Conservation (phyloP, 2,113 vertebrate species). For the Ranitomeya imitator region DNA sequence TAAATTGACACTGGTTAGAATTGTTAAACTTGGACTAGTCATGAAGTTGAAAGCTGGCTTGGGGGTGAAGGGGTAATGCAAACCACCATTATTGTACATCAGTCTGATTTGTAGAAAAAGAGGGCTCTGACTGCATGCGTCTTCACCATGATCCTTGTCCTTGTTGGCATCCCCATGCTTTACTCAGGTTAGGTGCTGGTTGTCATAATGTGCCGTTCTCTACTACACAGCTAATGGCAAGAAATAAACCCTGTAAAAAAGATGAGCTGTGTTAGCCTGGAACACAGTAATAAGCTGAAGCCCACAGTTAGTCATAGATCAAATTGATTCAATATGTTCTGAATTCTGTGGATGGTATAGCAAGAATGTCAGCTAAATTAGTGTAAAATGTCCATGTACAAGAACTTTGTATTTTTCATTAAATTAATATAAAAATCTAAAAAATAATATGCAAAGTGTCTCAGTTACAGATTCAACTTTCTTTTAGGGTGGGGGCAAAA, state of each 20-base stretch:
- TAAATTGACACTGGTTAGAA: too few species aligned
- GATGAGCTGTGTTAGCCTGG: conserved; percentile 4
- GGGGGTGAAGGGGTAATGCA: too few species aligned
- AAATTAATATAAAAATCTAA: background rate
- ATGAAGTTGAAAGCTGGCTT: too few species aligned
- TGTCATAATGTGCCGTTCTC: too few species aligned
- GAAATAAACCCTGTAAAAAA: background rate
- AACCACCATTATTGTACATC: too few species aligned
- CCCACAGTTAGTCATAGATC: conserved; percentile 27
- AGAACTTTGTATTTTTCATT: background rate
- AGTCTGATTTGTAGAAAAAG: background rate
- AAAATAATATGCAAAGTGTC: background rate
- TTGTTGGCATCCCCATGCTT: background rate
- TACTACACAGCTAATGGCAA: background rate
- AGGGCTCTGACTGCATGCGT: background rate
- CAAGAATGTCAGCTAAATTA: conserved; percentile 1
- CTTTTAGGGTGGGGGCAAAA: background rate
- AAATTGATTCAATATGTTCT: conserved; percentile 16
- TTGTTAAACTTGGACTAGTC: too few species aligned
- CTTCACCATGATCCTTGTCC: background rate
- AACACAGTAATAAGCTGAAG: background rate
- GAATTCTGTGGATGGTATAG: background rate
- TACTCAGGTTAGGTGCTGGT: background rate
- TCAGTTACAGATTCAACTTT: background rate
- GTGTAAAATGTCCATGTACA: background rate